A percentile compares a stretch with the other conserved stretches of the same genome.
phyloP scores from a whole-genome alignment of 1,140 invertebrate species.

The Palaemon carinicauda region DNA sequence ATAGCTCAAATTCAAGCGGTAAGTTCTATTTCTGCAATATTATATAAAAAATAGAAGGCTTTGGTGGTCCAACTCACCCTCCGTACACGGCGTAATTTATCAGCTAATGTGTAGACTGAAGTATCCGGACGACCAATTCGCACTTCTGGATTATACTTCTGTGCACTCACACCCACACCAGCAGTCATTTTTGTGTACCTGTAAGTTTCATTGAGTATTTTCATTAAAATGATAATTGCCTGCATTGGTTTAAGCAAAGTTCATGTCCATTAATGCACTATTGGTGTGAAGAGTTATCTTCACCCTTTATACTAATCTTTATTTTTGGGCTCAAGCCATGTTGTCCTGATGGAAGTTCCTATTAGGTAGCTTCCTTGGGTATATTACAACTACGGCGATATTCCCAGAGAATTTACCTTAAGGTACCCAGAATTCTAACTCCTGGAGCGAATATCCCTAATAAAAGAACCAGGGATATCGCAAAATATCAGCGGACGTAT shows the following conservation, averaged over 20 bases:
- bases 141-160: slow-evolving; percentile 76
- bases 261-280: background rate
- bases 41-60: background rate
- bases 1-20: too few species aligned
- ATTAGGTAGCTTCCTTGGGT: too few species aligned
- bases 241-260: background rate
- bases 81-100: slow-evolving; percentile 73
- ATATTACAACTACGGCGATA: too few species aligned
- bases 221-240: background rate
- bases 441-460: too few species aligned
- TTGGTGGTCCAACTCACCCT: slow-evolving; percentile 67
- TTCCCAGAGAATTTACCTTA: too few species aligned
- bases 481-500: too few species aligned
- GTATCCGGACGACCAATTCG: slow-evolving; percentile 66
- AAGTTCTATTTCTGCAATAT: background rate
- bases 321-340: too few species aligned
- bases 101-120: slow-evolving; percentile 71
- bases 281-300: too few species aligned
- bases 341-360: too few species aligned
- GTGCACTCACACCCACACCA: slow-evolving; percentile 70
- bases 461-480: too few species aligned
- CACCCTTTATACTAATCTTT: too few species aligned
- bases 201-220: background rate
- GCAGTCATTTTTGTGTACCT: slow-evolving; percentile 75
- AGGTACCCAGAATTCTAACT: too few species aligned